Conservation (phyloP, 2,113 vertebrate genomes). For the Neopipo cinnamomea region DNA sequence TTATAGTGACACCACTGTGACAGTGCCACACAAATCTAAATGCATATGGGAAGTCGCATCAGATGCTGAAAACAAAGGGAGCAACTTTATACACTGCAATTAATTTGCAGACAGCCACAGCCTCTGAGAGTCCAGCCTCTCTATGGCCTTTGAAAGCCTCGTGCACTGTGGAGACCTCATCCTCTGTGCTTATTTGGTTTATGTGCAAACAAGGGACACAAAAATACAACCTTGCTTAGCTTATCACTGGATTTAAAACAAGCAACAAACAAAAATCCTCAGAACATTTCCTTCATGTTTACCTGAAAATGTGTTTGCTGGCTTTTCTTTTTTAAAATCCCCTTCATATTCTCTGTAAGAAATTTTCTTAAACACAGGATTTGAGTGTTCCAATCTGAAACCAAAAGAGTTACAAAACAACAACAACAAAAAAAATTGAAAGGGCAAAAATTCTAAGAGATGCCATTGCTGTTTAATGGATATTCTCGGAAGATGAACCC, state of each 20-base stretch:
- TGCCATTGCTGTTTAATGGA: not conserved
- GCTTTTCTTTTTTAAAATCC: conserved; percentile 83
- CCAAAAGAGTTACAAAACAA: not conserved
- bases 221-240: not conserved
- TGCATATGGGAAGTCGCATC: not conserved
- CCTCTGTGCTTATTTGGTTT: not conserved
- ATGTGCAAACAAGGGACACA: not conserved
- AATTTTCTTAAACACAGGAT: conserved; percentile 85
- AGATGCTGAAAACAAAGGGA: not conserved
- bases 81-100: not conserved
- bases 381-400: conserved; percentile 57
- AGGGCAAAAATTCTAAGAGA: not conserved
- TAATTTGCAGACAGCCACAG: not conserved
- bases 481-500: not conserved
- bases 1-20: not conserved
- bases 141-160: not conserved
- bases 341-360: conserved; percentile 90
- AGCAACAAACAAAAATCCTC: not conserved
- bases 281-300: conserved; percentile 53
- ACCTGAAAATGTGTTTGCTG: conserved; percentile 81
- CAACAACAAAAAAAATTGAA: not conserved
- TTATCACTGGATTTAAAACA: not conserved
- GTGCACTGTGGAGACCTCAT: not conserved
- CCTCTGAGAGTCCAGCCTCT: not conserved
- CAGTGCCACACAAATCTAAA: not conserved